These are phyloP conservation scores for Oxygymnocypris stewartii DNA, from an alignment of 2,113 vertebrate species.

Conservation along the genomic window DNA sequence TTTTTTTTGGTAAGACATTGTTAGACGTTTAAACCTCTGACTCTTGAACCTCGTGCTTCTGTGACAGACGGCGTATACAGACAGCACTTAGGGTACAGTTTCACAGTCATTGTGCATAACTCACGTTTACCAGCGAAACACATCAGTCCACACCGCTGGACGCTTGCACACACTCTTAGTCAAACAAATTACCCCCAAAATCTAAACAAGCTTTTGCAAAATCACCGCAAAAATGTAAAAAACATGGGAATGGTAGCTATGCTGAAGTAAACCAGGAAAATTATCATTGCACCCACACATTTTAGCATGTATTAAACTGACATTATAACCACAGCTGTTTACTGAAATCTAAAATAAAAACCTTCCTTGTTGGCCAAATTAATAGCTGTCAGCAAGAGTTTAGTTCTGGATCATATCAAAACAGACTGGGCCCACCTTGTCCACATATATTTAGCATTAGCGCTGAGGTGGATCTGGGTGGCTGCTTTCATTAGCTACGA, in stretches of 20 bases:
- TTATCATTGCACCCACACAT: constrained; percentile 12
- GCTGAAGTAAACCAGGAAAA: constrained; percentile 8
- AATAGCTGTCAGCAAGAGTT: constrained; percentile 43
- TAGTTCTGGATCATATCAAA: constrained; percentile 45
- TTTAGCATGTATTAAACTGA: constrained; percentile 41
- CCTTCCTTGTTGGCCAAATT: constrained; percentile 34
- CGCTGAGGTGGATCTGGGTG: constrained; percentile 55
- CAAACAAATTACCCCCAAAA: background rate
- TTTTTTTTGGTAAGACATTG: constrained; percentile 15
- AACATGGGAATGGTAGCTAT: background rate
- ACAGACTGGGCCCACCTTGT: constrained; percentile 17
- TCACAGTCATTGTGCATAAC: constrained; percentile 1
- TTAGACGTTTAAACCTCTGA: constrained; percentile 31
- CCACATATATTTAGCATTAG: constrained; percentile 32
- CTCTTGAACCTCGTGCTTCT: constrained; percentile 27
- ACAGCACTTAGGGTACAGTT: constrained; percentile 5
- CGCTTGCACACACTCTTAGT: background rate
- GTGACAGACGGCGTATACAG: constrained; percentile 1
- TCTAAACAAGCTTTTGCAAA: background rate
- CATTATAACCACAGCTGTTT: constrained; percentile 30
- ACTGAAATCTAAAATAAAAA: constrained; percentile 15
- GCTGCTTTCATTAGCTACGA: constrained; percentile 48
- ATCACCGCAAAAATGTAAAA: background rate
- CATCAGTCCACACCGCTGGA: background rate
- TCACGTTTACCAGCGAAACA: background rate